Percentiles rank a stretch among this genome's conserved stretches.
Conservation (phyloP, 1,140 invertebrate genomes). For the Belonocnema kinseyi region DNA sequence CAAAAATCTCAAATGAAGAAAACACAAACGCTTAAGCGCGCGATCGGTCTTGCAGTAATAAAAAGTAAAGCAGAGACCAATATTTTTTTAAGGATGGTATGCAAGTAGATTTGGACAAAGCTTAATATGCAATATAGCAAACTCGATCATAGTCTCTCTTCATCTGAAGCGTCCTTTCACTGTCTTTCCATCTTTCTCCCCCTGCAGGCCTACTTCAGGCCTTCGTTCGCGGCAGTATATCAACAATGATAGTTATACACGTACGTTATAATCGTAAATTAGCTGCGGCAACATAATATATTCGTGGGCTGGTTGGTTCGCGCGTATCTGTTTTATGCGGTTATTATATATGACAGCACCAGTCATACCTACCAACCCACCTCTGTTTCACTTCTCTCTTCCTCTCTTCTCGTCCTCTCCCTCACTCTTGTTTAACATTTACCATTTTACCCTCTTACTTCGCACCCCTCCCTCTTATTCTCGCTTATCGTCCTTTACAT, state of each 20-base stretch:
- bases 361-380: constrained; percentile 70
- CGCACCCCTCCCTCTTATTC: constrained; percentile 19
- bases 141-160: constrained; percentile 42
- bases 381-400: constrained; percentile 35
- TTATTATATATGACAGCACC: constrained; percentile 77
- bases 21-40: no score
- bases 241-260: constrained; percentile 77
- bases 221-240: constrained; percentile 69
- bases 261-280: constrained; percentile 78
- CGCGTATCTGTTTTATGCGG: constrained; percentile 76
- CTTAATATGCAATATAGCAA: constrained; percentile 34
- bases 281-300: constrained; percentile 76
- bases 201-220: constrained; percentile 49
- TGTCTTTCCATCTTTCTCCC: constrained; percentile 51
- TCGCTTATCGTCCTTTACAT: constrained; percentile 40
- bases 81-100: no score
- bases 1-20: no score
- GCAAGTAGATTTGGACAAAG: no score
- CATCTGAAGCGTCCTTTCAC: constrained; percentile 16
- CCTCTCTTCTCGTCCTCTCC: constrained; percentile 33
- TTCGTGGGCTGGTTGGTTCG: constrained; percentile 73
- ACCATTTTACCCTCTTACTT: neutral
- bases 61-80: no score
- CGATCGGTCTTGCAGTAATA: no score
- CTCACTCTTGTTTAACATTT: neutral